Base-by-base conservation (phyloP, 2,888 invertebrate genomes). In the Nowickia ferox region DNA sequence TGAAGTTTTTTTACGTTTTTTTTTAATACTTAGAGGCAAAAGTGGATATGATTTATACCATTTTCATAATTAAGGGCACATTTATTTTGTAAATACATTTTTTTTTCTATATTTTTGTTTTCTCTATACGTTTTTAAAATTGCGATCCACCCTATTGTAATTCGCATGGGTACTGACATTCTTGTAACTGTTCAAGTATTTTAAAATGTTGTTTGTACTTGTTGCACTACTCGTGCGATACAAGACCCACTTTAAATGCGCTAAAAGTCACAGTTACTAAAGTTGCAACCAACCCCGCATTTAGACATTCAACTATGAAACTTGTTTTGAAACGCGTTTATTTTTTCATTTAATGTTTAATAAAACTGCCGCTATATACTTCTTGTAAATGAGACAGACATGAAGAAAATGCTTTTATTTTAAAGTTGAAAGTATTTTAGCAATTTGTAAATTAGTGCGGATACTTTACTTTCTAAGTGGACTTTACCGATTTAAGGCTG, bases 201-300 rank as follows among this genome's bases (percentile, higher is more conserved):
- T 22, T 11, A 79, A 72, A 79, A 65, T 63, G 59, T 74, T 81
- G 72, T 61, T 63, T 72, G 59, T 72, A 78, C 65, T 78, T 84
- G 66, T 53, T 83, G 76, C 76, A 76, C 69, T 79, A 71, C n/a
- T 82, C 71, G 61, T 82, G 68, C 79, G 13, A 55, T 63, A 55
- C 72, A 46, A 83, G 79, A 84, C 83, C 86, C 83, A 86, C 76
- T 86, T 86, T 83, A 80, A 86, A 86, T 86, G 83, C 83, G 79
- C 80, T 63, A 66, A 72, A 76, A 78, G 83, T 78, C 65, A 78
- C 76, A 76, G 71, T 76, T 75, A 68, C 68, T 68, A 57, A 61
- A 68, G 53, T 81, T 68, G 53, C 75, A 75, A 61, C 38, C 53
- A 59, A 79, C 22, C 75, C 71, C 48, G 53, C 48, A 51, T 63